Evolutionary conservation across 2,888 invertebrate genomes (phyloP).

Genomic region (Galerucella calmariensis): DNA sequence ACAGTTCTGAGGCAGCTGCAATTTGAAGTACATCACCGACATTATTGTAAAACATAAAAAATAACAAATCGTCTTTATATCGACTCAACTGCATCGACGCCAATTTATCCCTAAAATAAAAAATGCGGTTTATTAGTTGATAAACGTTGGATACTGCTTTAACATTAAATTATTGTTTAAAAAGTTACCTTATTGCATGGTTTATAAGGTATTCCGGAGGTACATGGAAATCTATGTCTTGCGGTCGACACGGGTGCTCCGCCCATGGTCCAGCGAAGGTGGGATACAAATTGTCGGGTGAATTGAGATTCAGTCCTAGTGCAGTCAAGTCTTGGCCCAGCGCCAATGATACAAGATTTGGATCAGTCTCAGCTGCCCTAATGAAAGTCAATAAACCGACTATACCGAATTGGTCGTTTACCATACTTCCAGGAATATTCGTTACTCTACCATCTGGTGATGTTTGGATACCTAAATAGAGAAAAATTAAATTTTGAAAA

Average conservation of each 20-base stretch:
- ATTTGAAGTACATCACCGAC: conserved; percentile 98
- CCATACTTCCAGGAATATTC: conserved; percentile 98
- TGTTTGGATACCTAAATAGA: conserved; percentile 84
- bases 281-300: conserved; percentile 97
- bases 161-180: not conserved
- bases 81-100: conserved; percentile 95
- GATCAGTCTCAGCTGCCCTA: conserved; percentile 96
- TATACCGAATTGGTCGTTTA: conserved; percentile 99
- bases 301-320: conserved; percentile 97
- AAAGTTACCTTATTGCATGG: conserved; percentile 80
- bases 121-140: conserved; percentile 31
- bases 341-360: conserved; percentile 94
- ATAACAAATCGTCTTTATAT: conserved; percentile 98
- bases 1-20: conserved; percentile 97
- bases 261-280: conserved; percentile 99
- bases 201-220: conserved; percentile 99
- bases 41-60: conserved; percentile 99
- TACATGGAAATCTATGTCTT: conserved; percentile 98
- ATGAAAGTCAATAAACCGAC: conserved; percentile 98
- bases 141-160: not conserved
- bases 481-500: not conserved
- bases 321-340: conserved; percentile 98
- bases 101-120: conserved; percentile 82
- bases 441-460: conserved; percentile 97
- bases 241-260: conserved; percentile 96